Evolutionary conservation across 2,113 vertebrate species (phyloP), one percentile per base, ranked within the genome.

Genomic region (Circaetus cinerascens): DNA sequence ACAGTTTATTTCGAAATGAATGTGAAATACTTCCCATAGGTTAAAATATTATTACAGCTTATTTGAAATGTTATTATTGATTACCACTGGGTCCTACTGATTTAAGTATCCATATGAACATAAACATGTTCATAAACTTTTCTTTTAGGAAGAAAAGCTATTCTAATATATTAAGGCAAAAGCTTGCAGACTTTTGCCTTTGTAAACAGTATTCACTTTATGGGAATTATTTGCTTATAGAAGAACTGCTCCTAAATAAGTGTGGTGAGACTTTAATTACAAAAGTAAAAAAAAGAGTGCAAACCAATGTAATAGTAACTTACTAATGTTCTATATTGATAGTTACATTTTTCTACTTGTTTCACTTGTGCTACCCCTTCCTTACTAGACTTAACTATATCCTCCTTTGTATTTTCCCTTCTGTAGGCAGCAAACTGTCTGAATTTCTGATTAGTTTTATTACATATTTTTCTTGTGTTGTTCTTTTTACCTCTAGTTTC

Each of bases 1-100:
- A 41, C 21, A 36, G 86, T 88, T 91, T 95, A 84, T 96, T 95
- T 96, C 91, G 27, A 95, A 92, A 86, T 22, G 57, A 67, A 50
- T 66, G 59, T 67, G 60, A 86, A 93, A 13, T 92, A 81, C 51
- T 90, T 95, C 48, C 34, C 32, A 27, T 40, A 67, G 32, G 30
- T 90, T 72, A 82, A 83, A 89, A 76, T 87, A 78, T 75, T 85
- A 21, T 72, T 85, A 30, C 20, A 85, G 32, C 7, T 90, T 88
- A 76, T 84, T 51, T 88, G 62, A 55, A 80, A 73, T 79, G 30
- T 82, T 95, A 5, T 73, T 96, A 56, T 67, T 93, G 72, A 72
- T 93, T 92, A 76, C 50, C 16, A 13, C 12, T 16, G 71, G 60
- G 36, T 88, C 71, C 22, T 51, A 48, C 40, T 73, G 34, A 32